These are phyloP conservation scores for Mythimna loreyi DNA, from an alignment of 2,888 invertebrate species.

Conservation along the genomic window DNA sequence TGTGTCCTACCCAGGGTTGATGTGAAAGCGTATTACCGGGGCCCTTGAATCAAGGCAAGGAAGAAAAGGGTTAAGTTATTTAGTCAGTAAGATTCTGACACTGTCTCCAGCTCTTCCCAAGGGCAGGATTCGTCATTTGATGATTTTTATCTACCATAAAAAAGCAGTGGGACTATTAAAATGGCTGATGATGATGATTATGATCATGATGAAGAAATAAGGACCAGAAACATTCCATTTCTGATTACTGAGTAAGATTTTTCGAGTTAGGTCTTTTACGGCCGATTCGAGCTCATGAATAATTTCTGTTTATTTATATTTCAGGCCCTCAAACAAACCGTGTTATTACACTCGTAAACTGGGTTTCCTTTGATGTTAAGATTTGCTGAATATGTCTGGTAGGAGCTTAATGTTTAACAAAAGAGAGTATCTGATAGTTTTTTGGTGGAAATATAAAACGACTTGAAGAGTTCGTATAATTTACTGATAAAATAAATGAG, in stretches of 20 bases:
- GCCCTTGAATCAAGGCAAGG: too few relatives aligned
- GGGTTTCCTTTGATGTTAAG: constrained; percentile 8
- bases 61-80: too few relatives aligned
- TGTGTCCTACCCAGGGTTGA: too few relatives aligned
- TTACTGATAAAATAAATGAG: not conserved
- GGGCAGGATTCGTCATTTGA: too few relatives aligned
- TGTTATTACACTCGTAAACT: constrained; percentile 24
- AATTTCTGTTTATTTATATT: constrained; percentile 37
- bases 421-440: not conserved
- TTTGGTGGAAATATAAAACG: not conserved
- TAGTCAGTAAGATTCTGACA: too few relatives aligned
- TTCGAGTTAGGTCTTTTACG: constrained; percentile 10
- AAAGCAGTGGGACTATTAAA: too few relatives aligned
- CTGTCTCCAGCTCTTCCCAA: too few relatives aligned
- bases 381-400: constrained; percentile 17
- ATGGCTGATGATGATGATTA: too few relatives aligned
- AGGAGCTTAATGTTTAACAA: constrained; percentile 1
- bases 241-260: constrained; percentile 22
- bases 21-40: too few relatives aligned
- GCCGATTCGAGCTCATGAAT: constrained; percentile 34
- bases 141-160: too few relatives aligned
- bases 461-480: not conserved
- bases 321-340: constrained; percentile 14
- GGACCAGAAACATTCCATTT: constrained; percentile 43
- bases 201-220: too few relatives aligned